These are phyloP conservation scores for Cliona cf. orientalis DNA, from an alignment of 37 sponge, comb jelly and placozoan genomes.

Conservation along the genomic window DNA sequence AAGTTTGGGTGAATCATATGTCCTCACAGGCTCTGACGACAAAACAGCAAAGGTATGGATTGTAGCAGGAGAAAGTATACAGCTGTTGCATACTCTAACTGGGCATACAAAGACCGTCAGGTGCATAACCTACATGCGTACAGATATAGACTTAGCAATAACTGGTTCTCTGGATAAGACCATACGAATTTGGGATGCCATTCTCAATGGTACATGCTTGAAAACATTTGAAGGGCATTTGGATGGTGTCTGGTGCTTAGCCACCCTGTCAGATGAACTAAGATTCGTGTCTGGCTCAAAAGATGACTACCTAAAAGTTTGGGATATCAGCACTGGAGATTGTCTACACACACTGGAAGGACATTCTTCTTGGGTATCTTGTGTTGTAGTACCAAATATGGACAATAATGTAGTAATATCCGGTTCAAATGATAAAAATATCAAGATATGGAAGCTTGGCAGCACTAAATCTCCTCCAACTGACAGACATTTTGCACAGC, in stretches of 20 bases:
- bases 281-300: slow-evolving; percentile 60
- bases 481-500: slow-evolving; percentile 50
- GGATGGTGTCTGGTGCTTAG: slow-evolving; percentile 53
- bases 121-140: not conserved
- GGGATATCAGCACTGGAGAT: slow-evolving; percentile 47
- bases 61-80: too few relatives aligned
- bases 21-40: slow-evolving; percentile 47
- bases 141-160: not conserved
- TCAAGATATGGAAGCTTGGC: slow-evolving; percentile 57
- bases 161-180: slow-evolving; percentile 57
- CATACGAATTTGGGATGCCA: slow-evolving; percentile 49
- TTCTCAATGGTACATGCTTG: not conserved
- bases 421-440: slow-evolving; percentile 66
- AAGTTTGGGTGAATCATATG: not conserved
- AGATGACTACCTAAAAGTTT: slow-evolving; percentile 68
- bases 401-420: slow-evolving; percentile 39
- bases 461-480: not conserved
- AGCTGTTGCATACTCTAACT: not conserved
- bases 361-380: slow-evolving; percentile 72
- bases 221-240: slow-evolving; percentile 41
- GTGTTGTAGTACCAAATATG: slow-evolving; percentile 12
- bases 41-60: slow-evolving; percentile 6
- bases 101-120: slow-evolving; percentile 50
- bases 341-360: slow-evolving; percentile 69
- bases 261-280: not conserved